Conservation (phyloP, 1,140 invertebrate species). For the Hesperophylax magnus region DNA sequence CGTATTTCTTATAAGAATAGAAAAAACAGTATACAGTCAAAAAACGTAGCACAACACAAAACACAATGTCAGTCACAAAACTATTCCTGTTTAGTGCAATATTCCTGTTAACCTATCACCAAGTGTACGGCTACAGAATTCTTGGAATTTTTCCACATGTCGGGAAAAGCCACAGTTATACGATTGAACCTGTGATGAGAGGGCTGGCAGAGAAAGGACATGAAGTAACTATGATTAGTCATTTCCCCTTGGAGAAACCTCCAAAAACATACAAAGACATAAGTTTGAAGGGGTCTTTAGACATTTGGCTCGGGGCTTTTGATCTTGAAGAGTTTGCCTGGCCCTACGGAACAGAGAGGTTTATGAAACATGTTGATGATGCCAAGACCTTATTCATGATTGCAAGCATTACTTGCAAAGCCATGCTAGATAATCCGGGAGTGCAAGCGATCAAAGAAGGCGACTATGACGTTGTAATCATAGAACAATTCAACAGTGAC, state of each 20-base stretch:
- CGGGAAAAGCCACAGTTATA: slow-evolving; percentile 79
- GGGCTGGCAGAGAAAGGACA: slow-evolving; percentile 77
- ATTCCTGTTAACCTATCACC: not conserved
- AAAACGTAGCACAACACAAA: too few relatives aligned
- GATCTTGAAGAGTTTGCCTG: slow-evolving; percentile 53
- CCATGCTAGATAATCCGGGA: slow-evolving; percentile 62
- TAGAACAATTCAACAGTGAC: slow-evolving; percentile 80
- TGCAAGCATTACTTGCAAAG: slow-evolving; percentile 67
- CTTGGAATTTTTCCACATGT: slow-evolving; percentile 76
- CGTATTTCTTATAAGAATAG: too few relatives aligned
- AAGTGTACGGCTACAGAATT: slow-evolving; percentile 67
- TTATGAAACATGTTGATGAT: slow-evolving; percentile 19
- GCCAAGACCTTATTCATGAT: slow-evolving; percentile 60
- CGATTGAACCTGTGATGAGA: slow-evolving; percentile 75
- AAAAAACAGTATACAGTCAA: too few relatives aligned
- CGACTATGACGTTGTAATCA: slow-evolving; percentile 77
- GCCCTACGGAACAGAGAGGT: slow-evolving; percentile 47
- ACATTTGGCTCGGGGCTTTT: slow-evolving; percentile 52
- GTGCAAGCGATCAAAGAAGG: slow-evolving; percentile 67
- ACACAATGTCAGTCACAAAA: too few relatives aligned
- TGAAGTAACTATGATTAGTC: slow-evolving; percentile 78
- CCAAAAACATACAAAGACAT: slow-evolving; percentile 74
- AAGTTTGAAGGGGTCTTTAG: slow-evolving; percentile 63
- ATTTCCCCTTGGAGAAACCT: slow-evolving; percentile 70
- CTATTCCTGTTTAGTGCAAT: too few relatives aligned